These are phyloP conservation scores for Diarsia mendica DNA, from an alignment of 2,888 invertebrate genomes.

Conservation along the genomic window DNA sequence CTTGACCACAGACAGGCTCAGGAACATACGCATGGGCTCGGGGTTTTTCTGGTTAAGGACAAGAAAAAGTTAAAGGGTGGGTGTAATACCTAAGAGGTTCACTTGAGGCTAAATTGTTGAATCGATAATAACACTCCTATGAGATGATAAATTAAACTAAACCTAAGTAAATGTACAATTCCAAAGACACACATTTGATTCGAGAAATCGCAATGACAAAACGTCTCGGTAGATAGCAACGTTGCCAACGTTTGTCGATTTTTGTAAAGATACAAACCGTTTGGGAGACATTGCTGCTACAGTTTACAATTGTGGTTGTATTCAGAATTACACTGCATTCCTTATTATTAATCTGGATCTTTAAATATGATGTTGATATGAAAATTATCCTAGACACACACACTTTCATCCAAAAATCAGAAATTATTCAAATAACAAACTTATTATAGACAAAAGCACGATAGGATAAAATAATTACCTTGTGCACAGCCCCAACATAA, in stretches of 20 bases:
- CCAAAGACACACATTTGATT: background rate
- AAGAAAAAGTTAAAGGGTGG: background rate
- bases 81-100: too few species aligned
- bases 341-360: too few species aligned
- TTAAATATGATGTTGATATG: background rate
- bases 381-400: too few species aligned
- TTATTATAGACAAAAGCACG: too few species aligned
- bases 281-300: too few species aligned
- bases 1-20: conserved; percentile 77
- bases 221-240: background rate
- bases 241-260: background rate
- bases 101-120: background rate
- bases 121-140: too few species aligned
- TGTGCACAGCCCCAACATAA: conserved; percentile 77
- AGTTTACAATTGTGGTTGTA: too few species aligned
- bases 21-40: conserved; percentile 80
- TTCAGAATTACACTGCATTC: too few species aligned
- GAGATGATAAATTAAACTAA: too few species aligned
- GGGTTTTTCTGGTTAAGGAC: conserved; percentile 74
- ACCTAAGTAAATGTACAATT: too few species aligned
- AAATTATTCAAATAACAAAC: background rate
- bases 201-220: background rate
- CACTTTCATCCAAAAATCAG: background rate
- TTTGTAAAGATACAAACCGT: background rate
- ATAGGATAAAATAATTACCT: conserved; percentile 67